Percentiles rank a stretch among this genome's conserved stretches.
Conservation (phyloP, 35 echinoderm and acorn worm species). For the Chiridota heheva region DNA sequence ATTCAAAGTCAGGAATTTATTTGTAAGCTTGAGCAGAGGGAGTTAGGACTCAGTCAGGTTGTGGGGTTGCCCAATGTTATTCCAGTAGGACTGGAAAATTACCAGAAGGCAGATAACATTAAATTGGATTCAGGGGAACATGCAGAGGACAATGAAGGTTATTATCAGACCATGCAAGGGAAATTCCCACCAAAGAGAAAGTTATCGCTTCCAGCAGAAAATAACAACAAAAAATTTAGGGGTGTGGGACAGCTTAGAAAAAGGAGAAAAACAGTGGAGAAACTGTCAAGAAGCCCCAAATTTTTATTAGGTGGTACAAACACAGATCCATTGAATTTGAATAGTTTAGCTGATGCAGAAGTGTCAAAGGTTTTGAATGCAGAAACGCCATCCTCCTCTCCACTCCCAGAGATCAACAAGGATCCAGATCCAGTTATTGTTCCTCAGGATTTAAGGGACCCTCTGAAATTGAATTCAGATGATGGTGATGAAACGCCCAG, state of each 20-base stretch:
- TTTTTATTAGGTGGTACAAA: constrained; percentile 86
- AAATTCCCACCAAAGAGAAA: too few relatives aligned
- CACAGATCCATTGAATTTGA: constrained; percentile 92
- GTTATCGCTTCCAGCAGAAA: constrained; percentile 22
- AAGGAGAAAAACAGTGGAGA: constrained; percentile 74
- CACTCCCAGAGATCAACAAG: constrained; percentile 81
- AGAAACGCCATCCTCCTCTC: constrained; percentile 76
- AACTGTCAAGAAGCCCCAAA: constrained; percentile 43
- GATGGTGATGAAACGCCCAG: constrained; percentile 46
- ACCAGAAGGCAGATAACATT: background rate
- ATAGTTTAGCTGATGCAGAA: constrained; percentile 82
- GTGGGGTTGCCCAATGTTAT: too few relatives aligned
- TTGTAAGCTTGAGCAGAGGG: too few relatives aligned
- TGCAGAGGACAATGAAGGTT: too few relatives aligned
- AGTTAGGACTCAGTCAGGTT: too few relatives aligned
- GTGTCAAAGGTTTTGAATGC: constrained; percentile 69
- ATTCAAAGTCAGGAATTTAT: too few relatives aligned
- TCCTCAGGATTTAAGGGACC: constrained; percentile 82
- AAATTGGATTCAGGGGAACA: too few relatives aligned
- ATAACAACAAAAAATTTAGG: constrained; percentile 44
- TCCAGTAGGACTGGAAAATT: background rate
- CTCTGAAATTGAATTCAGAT: constrained; percentile 81
- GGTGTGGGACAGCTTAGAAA: constrained; percentile 40
- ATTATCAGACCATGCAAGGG: too few relatives aligned
- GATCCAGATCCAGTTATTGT: constrained; percentile 95